phyloP scores from a whole-genome alignment of 2,113 vertebrate species.

The Polyodon spathula region DNA sequence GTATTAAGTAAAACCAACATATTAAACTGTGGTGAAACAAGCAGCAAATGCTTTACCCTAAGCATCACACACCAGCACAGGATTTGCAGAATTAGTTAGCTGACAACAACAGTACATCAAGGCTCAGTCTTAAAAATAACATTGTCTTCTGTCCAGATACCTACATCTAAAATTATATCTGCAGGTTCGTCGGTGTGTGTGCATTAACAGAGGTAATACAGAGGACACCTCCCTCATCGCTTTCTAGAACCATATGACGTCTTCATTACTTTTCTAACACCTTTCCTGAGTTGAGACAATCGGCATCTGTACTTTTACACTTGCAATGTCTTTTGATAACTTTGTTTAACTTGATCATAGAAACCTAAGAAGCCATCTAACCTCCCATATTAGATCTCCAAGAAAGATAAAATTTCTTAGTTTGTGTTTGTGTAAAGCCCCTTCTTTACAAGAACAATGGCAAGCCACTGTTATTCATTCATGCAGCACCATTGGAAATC shows the following conservation, averaged over 20 bases:
- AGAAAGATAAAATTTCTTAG: constrained; percentile 15
- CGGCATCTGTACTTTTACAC: constrained; percentile 32
- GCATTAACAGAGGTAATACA: constrained; percentile 35
- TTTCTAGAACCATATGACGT: constrained; percentile 3
- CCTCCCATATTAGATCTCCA: constrained; percentile 30
- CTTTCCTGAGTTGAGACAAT: constrained; percentile 18
- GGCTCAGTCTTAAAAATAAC: no score
- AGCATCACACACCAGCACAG: no score
- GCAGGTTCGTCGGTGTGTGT: constrained; percentile 26
- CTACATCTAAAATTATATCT: constrained; percentile 34
- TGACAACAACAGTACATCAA: no score
- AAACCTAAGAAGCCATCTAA: constrained; percentile 20
- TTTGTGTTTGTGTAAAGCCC: constrained; percentile 11
- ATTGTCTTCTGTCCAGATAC: no score
- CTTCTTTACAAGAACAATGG: constrained; percentile 23
- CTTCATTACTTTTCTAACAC: constrained; percentile 16
- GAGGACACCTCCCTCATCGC: constrained; percentile 31
- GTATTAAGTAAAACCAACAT: no score
- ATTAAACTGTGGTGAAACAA: constrained; percentile 31
- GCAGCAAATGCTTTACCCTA: constrained; percentile 23
- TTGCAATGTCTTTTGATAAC: constrained; percentile 21
- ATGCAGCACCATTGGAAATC: not conserved
- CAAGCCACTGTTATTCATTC: constrained; percentile 8
- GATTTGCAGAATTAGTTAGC: no score
- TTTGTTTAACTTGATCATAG: constrained; percentile 31